phyloP scores from a whole-genome alignment of 2,888 invertebrate genomes.

The Lithosia quadra region DNA sequence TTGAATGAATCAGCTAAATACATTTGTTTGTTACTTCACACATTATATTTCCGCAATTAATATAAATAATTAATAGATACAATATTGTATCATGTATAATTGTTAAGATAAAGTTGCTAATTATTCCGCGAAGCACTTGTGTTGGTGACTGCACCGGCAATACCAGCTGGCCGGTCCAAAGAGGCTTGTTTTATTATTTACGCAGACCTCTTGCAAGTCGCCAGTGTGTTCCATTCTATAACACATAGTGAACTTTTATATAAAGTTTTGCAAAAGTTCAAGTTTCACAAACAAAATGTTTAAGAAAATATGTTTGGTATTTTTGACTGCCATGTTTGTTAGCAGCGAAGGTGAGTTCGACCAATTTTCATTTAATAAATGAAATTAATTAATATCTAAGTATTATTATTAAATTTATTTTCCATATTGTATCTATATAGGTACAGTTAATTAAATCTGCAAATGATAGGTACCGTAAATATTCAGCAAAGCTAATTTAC shows the following conservation, averaged over 20 bases:
- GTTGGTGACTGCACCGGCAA: slow-evolving; percentile 70
- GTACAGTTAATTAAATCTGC: too few species aligned
- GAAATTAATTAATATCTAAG: slow-evolving; percentile 13
- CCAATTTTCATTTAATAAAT: neutral
- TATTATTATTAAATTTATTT: neutral
- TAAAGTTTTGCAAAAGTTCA: slow-evolving; percentile 19
- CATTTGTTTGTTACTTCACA: slow-evolving; percentile 1
- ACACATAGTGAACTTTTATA: slow-evolving; percentile 33
- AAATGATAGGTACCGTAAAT: too few species aligned
- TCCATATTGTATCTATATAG: neutral
- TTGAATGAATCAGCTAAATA: neutral
- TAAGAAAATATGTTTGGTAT: slow-evolving; percentile 59
- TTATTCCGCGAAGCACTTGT: slow-evolving; percentile 48
- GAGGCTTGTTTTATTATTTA: slow-evolving; percentile 68
- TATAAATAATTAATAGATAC: neutral
- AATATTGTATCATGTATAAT: neutral
- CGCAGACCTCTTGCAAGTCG: slow-evolving; percentile 51
- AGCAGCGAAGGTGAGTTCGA: slow-evolving; percentile 63
- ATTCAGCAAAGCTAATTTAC: too few species aligned
- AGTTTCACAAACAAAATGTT: slow-evolving; percentile 56
- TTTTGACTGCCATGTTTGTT: slow-evolving; percentile 61
- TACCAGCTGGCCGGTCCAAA: slow-evolving; percentile 66
- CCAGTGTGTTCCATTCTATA: slow-evolving; percentile 45
- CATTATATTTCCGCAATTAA: neutral
- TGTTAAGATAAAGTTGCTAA: neutral